Evolutionary conservation across 2,797 vertebrate species (phyloP).

Genomic region (Picus viridis): DNA sequence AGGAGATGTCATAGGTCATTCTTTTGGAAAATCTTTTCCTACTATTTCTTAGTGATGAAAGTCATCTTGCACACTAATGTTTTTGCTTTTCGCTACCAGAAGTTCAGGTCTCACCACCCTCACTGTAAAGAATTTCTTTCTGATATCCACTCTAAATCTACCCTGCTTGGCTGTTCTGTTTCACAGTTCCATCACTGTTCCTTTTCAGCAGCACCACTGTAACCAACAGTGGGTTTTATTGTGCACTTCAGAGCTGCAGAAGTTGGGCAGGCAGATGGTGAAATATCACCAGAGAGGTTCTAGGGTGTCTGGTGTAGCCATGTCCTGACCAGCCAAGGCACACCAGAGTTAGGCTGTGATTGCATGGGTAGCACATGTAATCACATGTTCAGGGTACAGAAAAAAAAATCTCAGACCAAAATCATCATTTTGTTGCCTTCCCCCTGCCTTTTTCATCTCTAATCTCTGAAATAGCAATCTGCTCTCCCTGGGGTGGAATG

Average conservation of each 20-base stretch:
- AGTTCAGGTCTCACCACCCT: background rate
- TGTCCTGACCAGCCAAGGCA: background rate
- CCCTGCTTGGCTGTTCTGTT: background rate
- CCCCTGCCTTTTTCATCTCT: background rate
- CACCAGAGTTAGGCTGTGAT: background rate
- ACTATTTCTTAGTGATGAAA: background rate
- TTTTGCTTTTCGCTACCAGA: background rate
- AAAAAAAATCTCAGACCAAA: background rate
- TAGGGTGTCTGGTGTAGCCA: background rate
- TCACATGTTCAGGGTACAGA: background rate
- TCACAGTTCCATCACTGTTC: background rate
- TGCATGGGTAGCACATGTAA: background rate
- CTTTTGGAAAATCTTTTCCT: background rate
- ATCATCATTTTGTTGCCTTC: background rate
- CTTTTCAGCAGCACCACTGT: background rate
- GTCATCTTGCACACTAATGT: background rate
- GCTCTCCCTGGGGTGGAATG: background rate
- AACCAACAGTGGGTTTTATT: background rate
- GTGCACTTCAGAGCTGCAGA: background rate
- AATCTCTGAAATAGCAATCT: background rate
- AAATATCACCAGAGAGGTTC: background rate
- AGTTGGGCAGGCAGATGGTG: background rate
- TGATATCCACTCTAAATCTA: too few species aligned
- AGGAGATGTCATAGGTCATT: background rate
- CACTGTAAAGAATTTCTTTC: too few species aligned